A percentile compares a stretch with the other conserved stretches of the same genome.
Conservation (phyloP, 2,888 invertebrate genomes). For the Xestia rhomboidea region DNA sequence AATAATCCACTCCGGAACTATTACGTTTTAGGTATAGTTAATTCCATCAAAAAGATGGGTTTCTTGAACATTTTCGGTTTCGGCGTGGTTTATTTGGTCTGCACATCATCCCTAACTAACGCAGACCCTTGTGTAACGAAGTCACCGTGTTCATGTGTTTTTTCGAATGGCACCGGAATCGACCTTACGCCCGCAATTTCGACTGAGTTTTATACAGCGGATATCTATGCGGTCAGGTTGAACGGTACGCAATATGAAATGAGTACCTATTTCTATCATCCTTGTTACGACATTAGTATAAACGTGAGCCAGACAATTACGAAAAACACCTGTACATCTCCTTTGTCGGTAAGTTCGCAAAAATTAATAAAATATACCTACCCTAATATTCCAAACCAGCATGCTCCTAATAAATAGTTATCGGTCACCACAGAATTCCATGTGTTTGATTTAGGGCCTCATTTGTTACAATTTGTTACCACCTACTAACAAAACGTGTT, state of each 20-base stretch:
- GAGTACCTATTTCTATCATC: slow-evolving; percentile 84
- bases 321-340: slow-evolving; percentile 72
- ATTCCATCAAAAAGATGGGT: slow-evolving; percentile 67
- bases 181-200: slow-evolving; percentile 81
- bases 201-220: slow-evolving; percentile 76
- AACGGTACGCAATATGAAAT: slow-evolving; percentile 73
- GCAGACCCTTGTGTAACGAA: slow-evolving; percentile 81
- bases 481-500: slow-evolving; percentile 30
- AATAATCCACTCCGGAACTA: slow-evolving; percentile 33
- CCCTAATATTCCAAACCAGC: not conserved
- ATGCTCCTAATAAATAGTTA: not conserved
- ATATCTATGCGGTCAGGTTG: slow-evolving; percentile 71
- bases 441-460: not conserved
- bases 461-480: slow-evolving; percentile 9
- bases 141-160: slow-evolving; percentile 84
- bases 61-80: slow-evolving; percentile 61
- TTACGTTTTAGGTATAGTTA: slow-evolving; percentile 14
- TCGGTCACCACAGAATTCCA: not conserved
- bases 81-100: slow-evolving; percentile 66
- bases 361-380: not conserved
- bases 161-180: slow-evolving; percentile 88
- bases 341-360: slow-evolving; percentile 80
- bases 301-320: slow-evolving; percentile 61
- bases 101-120: slow-evolving; percentile 63
- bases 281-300: slow-evolving; percentile 80